Evolutionary conservation across 2,113 vertebrate genomes (phyloP), one percentile per base, ranked within the genome.

Genomic region (Oostethus manadensis): DNA sequence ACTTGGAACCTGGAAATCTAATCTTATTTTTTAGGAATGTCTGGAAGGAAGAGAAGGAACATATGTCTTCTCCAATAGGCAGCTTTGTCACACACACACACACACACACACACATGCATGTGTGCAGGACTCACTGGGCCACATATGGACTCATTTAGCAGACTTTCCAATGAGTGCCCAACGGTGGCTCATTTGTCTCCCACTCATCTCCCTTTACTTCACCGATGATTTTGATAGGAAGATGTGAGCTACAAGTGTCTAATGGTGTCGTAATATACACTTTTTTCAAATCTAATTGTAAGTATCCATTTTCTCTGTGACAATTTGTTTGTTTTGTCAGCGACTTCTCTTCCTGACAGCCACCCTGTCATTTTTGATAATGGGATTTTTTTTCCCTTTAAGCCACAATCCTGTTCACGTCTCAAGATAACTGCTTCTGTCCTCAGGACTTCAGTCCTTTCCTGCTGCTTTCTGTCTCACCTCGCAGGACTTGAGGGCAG

Each of bases 61-160:
- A 45, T 40, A n/a, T 23, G 16, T 26, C 40, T 47, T 58, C 44
- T 23, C 33, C 26, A 20, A 50, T 23, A 13, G 18, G 22, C 18
- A 7, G 4, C 18, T 50, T 50, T 50, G 48, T 50, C 35, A 20
- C 11, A 17, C 51, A 48, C n/a, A 7, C 15, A 4, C 5, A 3
- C 29, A 33, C 29, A 33, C 29, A 33, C 29, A 47, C 5, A 1
- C 4, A 3, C 18, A 1, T 46, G 10, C 35, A 50, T 46, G 7
- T 8, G 50, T 59, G 38, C 44, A 16, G 21, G 6, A 42, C 38
- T 42, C 20, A 18, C 48, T 21, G 48, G 22, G 22, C 4, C 44
- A 33, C 56, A 58, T 58, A 47, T 58, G 56, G 56, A 46, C 44
- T 46, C 56, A 58, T 58, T 58, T 45, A 10, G 16, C 29, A 29